These are phyloP conservation scores for Cryptocheilus praepositus DNA, from an alignment of 2,888 invertebrate genomes.

Conservation along the genomic window DNA sequence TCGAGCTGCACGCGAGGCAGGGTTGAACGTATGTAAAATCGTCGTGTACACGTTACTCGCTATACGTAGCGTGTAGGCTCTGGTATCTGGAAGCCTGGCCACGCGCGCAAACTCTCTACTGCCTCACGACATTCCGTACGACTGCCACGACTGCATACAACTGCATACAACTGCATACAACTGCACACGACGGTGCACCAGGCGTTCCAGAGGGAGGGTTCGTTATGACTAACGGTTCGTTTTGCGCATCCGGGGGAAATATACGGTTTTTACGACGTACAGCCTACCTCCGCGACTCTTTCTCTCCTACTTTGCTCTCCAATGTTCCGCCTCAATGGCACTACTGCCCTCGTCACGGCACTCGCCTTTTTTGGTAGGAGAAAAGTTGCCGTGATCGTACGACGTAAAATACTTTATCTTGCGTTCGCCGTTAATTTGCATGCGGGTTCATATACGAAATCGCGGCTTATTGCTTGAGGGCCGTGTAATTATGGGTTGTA, in stretches of 20 bases:
- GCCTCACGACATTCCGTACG: background rate
- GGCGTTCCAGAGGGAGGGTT: slow-evolving; percentile 24
- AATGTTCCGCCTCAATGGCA: background rate
- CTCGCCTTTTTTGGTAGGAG: background rate
- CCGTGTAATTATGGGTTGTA: too few species aligned
- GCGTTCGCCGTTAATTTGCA: too few species aligned
- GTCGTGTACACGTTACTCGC: too few species aligned
- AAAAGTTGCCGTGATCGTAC: too few species aligned
- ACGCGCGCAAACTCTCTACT: too few species aligned
- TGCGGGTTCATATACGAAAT: too few species aligned
- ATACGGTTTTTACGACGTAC: slow-evolving; percentile 37
- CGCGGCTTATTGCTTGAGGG: too few species aligned
- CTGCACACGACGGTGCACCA: background rate
- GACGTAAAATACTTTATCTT: too few species aligned
- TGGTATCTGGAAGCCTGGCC: too few species aligned
- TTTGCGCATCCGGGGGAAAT: slow-evolving; percentile 27
- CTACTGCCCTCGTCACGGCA: background rate
- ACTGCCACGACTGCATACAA: background rate
- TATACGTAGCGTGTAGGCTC: too few species aligned
- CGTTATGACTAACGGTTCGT: slow-evolving; percentile 45
- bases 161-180: background rate
- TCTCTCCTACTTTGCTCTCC: background rate
- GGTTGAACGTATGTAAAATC: too few species aligned
- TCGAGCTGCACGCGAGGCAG: slow-evolving; percentile 5
- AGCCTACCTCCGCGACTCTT: background rate